Percentiles rank a stretch among this genome's conserved stretches.
Evolutionary conservation across 2,888 invertebrate species (phyloP).

Genomic region (Nowickia ferox): DNA sequence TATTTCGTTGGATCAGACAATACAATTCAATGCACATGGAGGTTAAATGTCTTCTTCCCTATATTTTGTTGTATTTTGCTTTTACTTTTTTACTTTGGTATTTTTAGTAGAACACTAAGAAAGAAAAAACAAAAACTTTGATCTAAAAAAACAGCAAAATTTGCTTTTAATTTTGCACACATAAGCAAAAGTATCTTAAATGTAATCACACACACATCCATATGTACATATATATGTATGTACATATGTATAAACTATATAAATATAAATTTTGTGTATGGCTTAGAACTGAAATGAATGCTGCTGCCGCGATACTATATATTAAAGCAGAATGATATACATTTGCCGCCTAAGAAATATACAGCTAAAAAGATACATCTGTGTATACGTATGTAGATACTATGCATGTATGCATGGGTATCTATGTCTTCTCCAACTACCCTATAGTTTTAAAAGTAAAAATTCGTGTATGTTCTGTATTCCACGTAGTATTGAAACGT

Average conservation of each 20-base stretch:
- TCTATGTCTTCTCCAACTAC: conserved; percentile 13
- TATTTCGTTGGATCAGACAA: conserved; percentile 50
- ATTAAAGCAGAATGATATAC: conserved; percentile 41
- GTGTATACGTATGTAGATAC: too few relatives aligned
- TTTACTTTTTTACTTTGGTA: conserved; percentile 13
- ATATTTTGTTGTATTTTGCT: conserved; percentile 23
- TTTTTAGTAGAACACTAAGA: conserved; percentile 43
- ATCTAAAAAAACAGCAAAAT: conserved; percentile 46
- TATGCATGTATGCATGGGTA: neutral
- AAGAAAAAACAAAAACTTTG: conserved; percentile 42
- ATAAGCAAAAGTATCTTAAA: conserved; percentile 15
- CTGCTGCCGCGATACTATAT: neutral
- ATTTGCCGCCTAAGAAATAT: conserved; percentile 65
- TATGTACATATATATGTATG: neutral
- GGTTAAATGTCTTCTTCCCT: conserved; percentile 67
- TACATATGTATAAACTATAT: neutral
- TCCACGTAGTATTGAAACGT: too few relatives aligned
- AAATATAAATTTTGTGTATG: too few relatives aligned
- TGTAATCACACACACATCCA: conserved; percentile 1
- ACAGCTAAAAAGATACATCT: conserved; percentile 38
- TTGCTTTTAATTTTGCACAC: conserved; percentile 59
- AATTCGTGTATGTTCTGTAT: too few relatives aligned
- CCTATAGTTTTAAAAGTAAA: too few relatives aligned
- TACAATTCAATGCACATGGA: conserved; percentile 66
- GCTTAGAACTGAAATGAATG: conserved; percentile 30